Evolutionary conservation across 2,888 invertebrate genomes (phyloP), one percentile per base, ranked within the genome.

Genomic region (Fragum sueziense): DNA sequence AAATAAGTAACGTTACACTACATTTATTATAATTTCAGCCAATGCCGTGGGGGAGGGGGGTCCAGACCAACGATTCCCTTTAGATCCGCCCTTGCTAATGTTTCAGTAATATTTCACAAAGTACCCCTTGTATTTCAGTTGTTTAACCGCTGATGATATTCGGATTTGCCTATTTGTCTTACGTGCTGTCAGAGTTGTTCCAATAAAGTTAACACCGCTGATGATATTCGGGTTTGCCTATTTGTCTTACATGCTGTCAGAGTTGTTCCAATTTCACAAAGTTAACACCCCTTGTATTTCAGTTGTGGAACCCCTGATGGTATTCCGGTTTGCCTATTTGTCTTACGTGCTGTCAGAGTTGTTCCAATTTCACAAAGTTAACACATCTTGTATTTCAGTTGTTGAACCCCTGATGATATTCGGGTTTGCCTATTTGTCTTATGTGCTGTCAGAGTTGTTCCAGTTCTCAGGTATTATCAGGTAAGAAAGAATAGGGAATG

Each of bases 381-480:
- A n/a, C n/a, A n/a, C n/a, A n/a, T n/a, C n/a, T n/a, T n/a, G n/a
- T 47, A 47, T 65, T 91, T 27, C 90, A 95, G 95, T 95, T 52
- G 94, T 94, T 14, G 95, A 95, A 85, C 95, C 95, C 0, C 89
- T 95, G 22, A 93, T 94, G 2, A 90, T 95, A 71, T 93, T 94
- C 74, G 93, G 93, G 52, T 91, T 94, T 88, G 94, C 95, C 7
- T 95, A 95, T 86, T 87, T 94, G 31, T 91, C 94, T 0, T 95
- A 94, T 85, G 90, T 95, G 29, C 86, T 93, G 33, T 94, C 94
- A 3, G 95, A 95, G 87, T 88, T 95, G 85, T 94, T 95, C 86
- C 94, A 94, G 77, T 94, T 94, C 88, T 95, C 95, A 14, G 95
- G 95, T 59, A 94, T 95, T 80, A 94, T 95, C 51, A 94, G 93